phyloP scores from a whole-genome alignment of 2,888 invertebrate genomes.

The Morpho helenor region DNA sequence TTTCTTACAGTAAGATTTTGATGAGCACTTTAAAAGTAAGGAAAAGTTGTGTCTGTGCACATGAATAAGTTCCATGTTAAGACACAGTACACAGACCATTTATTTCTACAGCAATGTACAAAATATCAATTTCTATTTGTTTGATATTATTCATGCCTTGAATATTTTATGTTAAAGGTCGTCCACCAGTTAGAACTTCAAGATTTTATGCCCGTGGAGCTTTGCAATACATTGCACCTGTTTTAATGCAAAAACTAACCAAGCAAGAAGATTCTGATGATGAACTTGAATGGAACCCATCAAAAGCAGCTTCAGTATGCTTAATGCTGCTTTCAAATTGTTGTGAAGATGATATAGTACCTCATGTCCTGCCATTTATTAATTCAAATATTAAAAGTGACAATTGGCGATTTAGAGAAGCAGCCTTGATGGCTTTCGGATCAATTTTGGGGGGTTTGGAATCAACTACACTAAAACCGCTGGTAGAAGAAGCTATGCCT shows the following conservation, averaged over 20 bases:
- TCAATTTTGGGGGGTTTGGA: conserved; percentile 96
- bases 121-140: not conserved
- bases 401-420: conserved; percentile 96
- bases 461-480: conserved; percentile 89
- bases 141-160: conserved; percentile 1
- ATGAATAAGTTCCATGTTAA: no score
- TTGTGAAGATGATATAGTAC: conserved; percentile 98
- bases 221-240: conserved; percentile 95
- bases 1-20: not conserved
- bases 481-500: conserved; percentile 98
- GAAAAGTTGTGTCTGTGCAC: no score
- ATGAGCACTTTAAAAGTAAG: no score
- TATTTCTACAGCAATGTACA: no score
- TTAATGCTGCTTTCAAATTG: conserved; percentile 98
- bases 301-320: conserved; percentile 99
- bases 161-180: conserved; percentile 70
- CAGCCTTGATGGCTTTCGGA: conserved; percentile 99
- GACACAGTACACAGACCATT: no score
- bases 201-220: conserved; percentile 99
- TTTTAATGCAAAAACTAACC: conserved; percentile 94
- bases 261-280: conserved; percentile 99
- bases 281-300: conserved; percentile 99
- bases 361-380: conserved; percentile 96
- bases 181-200: conserved; percentile 95
- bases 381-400: conserved; percentile 94